Base-by-base conservation (phyloP, 2,797 vertebrate genomes). In the Sebastes alutus region DNA sequence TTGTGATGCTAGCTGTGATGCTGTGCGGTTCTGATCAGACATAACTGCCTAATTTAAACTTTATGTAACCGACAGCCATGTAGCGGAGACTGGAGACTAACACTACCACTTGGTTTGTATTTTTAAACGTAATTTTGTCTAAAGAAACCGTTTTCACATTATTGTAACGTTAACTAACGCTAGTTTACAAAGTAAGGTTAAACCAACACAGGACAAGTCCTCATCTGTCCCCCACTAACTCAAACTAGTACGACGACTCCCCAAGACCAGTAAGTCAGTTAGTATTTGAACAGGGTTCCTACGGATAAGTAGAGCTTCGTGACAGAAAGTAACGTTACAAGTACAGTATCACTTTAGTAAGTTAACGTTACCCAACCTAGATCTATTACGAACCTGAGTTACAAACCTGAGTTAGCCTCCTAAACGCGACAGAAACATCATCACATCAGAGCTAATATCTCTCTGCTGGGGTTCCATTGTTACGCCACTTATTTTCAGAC, bases 241-340 rank as follows among this genome's bases (percentile, higher is more conserved):
- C 14, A 27, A 55, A 16, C 54, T 10, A n/a, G 52, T 18, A 23
- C 32, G 32, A 79, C 23, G 56, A 60, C 63, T 4, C 38, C 30
- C 11, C 4, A 7, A 20, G 10, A 78, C 46, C 13, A 68, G 83
- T 87, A 89, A 82, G 91, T 85, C 7, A 5, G 11, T 16, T 30
- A 4, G 4, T 46, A 10, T 72, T 63, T 54, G 18, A 35, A 18
- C 42, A 56, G 13, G 7, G 38, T 52, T 30, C 13, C 8, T 20
- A 6, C 0, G 1, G 2, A 16, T 3, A 5, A n/a, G 3, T 3
- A 13, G 5, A 18, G 9, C 11, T 60, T 30, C 54, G n/a, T 22
- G 27, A 55, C 3, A 23, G 7, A 42, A 29, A 29, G 5, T 38
- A 54, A 22, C 49, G 49, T 54, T 54, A 5, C 10, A 62, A 18